Conservation (phyloP, 1,140 invertebrate species). For the Sitophilus oryzae region DNA sequence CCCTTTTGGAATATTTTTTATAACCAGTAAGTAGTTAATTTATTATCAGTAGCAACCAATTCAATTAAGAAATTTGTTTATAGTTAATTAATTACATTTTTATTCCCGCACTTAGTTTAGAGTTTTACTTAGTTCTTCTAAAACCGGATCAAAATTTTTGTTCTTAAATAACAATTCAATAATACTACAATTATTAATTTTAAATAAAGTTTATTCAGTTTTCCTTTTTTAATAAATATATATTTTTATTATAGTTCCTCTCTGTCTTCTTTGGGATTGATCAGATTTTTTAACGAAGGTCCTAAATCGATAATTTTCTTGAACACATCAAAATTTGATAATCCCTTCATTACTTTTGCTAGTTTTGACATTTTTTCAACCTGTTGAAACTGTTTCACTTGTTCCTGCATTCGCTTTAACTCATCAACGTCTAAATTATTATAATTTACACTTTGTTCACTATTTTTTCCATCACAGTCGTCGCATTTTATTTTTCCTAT, state of each 20-base stretch:
- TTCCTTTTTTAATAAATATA: no score
- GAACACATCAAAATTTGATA: not conserved
- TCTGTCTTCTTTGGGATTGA: not conserved
- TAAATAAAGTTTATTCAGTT: no score
- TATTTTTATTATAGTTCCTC: no score
- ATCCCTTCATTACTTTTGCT: not conserved
- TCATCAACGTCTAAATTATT: not conserved
- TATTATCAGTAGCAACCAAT: not conserved
- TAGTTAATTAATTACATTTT: no score
- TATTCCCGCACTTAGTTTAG: not conserved
- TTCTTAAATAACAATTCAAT: no score
- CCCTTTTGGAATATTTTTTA: not conserved
- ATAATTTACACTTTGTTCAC: not conserved
- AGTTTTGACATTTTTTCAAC: conserved; percentile 2
- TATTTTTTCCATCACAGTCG: conserved; percentile 1
- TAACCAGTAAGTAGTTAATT: not conserved
- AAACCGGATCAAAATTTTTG: no score
- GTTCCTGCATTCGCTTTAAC: not conserved
- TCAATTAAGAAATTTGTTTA: no score
- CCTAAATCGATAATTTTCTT: conserved; percentile 1
- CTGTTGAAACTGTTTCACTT: not conserved
- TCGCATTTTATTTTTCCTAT: conserved; percentile 13
- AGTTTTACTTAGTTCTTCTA: no score
- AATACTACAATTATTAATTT: no score
- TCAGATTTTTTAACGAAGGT: not conserved